Base-by-base conservation (phyloP, 2,888 invertebrate species). In the Biston betularia region DNA sequence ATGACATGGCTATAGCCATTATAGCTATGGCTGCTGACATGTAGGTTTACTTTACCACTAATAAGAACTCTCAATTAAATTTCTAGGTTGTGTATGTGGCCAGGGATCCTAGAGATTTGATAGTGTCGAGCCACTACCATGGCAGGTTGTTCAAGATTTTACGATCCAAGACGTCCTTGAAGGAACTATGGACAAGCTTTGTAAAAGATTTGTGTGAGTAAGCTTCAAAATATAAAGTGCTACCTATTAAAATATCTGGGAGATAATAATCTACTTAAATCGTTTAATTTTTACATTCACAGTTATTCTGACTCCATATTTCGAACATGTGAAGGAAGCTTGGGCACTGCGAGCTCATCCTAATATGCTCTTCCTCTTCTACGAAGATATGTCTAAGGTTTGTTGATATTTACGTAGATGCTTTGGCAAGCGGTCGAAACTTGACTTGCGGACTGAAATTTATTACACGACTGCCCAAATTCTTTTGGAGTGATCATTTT, bases 41-140 rank as follows among this genome's bases (percentile, higher is more conserved):
- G 3, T 24, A 24, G 24, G 24, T 24, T 24, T 24, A 38, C 38
- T 38, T 38, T 38, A 9, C 38, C 38, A 38, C 6, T 8, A 38
- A 38, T 6, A 38, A 38, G 9, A 38, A 38, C 38, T 6, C 6
- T 42, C 5, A 14, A 14, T 45, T 34, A 0, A 38, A 45, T 46
- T 55, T 63, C 10, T 38, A 64, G 64, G 50, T 65, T n/a, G 94
- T 97, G 57, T 97, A 97, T 79, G 95, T 97, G 0, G 96, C 96
- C 0, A 93, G 97, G 63, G 96, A 97, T 87, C 97, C 97, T 0
- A 96, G 96, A 84, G 97, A 97, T 84, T 96, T 97, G 0, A 95
- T 95, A 0, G 96, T 97, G 0, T 97, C 97, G 0, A 96, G 94
- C 81, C 97, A 95, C 80, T 70, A 79, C 54, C 73, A 76, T n/a